Evolutionary conservation across 2,113 vertebrate genomes (phyloP).

Genomic region (Phaetusa simplex): DNA sequence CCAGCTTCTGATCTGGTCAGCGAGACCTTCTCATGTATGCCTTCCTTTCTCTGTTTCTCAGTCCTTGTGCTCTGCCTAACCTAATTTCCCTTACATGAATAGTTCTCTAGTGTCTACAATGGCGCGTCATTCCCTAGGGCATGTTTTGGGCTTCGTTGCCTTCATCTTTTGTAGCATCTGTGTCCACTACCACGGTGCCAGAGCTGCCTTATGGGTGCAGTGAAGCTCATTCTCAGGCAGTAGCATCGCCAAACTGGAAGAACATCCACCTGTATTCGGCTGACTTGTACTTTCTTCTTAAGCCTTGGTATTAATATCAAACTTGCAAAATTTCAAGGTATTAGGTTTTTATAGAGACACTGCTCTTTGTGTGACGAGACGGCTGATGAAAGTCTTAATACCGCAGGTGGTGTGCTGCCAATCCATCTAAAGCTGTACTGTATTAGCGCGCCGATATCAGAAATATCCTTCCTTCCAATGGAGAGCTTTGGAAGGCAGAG

Average conservation of each 20-base stretch:
- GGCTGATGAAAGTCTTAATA: background rate
- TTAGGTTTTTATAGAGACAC: background rate
- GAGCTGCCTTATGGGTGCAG: background rate
- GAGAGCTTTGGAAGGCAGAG: background rate
- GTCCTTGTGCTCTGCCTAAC: background rate
- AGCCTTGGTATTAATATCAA: background rate
- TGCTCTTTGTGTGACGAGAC: background rate
- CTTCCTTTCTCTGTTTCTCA: background rate
- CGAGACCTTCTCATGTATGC: accelerated
- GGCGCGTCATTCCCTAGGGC: accelerated
- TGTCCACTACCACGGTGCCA: background rate
- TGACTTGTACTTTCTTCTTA: conserved; percentile 10
- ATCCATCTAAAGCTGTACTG: background rate
- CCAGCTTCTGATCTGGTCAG: background rate
- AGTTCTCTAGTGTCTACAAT: background rate
- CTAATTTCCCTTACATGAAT: background rate
- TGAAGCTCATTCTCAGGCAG: background rate
- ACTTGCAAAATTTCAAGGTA: background rate
- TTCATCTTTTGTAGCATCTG: background rate
- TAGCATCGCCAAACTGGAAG: background rate
- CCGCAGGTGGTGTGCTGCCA: conserved; percentile 39
- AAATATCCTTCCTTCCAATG: background rate
- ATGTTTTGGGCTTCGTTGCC: background rate
- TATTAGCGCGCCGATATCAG: background rate
- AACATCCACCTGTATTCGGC: background rate